Evolutionary conservation across 2,888 invertebrate genomes (phyloP), one percentile per base, ranked within the genome.

Genomic region (Tetrapedia diversipes): DNA sequence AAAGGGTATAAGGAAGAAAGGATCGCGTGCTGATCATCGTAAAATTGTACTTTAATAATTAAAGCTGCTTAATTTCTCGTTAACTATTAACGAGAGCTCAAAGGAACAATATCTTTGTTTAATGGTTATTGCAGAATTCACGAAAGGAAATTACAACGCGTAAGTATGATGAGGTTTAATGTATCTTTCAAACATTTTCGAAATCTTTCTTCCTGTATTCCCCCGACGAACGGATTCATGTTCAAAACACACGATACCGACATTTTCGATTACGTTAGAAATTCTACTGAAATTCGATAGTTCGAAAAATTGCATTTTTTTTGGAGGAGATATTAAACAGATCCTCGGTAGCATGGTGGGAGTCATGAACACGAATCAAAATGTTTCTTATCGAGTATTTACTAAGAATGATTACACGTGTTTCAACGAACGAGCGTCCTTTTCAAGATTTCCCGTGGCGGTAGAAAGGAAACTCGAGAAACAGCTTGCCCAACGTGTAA

Each of bases 1-100:
- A 54, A 65, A 77, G 61, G 51, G 56, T 65, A 77, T 70, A 41
- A 77, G 61, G 61, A 71, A 77, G 77, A 67, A 71, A 77, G 66
- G 51, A 63, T 53, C 41, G 14, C 24, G 16, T 24, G 54, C 32
- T 10, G 11, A 19, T 57, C 2, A 16, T 32, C 37, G 19, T 61
- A 24, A 14, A 54, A 41, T 16, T 32, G 8, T 53, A 32, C 6
- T 11, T 27, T 10, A 14, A 39, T 6, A 8, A 64, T n/a, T n/a
- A n/a, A n/a, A n/a, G n/a, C n/a, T n/a, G n/a, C n/a, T n/a, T n/a
- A n/a, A n/a, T n/a, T n/a, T n/a, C n/a, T n/a, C n/a, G n/a, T n/a
- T n/a, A n/a, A n/a, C n/a, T n/a, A 37, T 53, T 41, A 53, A 64
- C 16, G 24, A 53, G 14, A 37, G 8, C 34, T 34, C 22, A 8